phyloP scores from a whole-genome alignment of 2,113 vertebrate genomes.

The Psammodynastes pulverulentus region DNA sequence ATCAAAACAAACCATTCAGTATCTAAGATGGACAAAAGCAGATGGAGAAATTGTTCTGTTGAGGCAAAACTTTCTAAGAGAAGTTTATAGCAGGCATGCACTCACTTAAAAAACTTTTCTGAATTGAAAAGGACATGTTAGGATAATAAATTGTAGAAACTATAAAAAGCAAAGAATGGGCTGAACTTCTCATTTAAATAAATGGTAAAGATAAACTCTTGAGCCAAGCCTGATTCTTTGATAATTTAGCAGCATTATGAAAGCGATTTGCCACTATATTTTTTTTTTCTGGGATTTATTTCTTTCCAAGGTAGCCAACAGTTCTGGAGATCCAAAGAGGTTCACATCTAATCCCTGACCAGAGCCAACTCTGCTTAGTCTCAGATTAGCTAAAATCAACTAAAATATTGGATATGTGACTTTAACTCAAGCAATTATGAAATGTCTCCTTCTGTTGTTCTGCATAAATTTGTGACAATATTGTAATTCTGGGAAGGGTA shows the following conservation, averaged over 20 bases:
- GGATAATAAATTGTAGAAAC: neutral
- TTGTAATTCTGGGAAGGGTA: neutral
- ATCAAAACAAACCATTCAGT: neutral
- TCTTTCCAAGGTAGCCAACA: neutral
- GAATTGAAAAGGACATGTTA: neutral
- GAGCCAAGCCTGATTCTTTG: neutral
- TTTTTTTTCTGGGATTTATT: neutral
- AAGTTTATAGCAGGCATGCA: neutral
- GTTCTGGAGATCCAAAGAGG: neutral
- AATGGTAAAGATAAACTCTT: neutral
- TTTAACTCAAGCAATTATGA: neutral
- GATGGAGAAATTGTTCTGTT: neutral
- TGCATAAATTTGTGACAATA: neutral
- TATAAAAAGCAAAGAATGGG: neutral
- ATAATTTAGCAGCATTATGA: neutral
- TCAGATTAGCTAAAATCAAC: neutral
- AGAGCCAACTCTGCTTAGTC: neutral
- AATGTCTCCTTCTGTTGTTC: neutral
- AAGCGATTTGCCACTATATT: neutral
- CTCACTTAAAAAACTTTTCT: neutral
- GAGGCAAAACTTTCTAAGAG: neutral
- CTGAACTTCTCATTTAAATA: neutral
- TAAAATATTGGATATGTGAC: neutral
- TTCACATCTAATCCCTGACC: neutral
- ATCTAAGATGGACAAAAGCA: neutral